Evolutionary conservation across 1,140 invertebrate species (phyloP).

Genomic region (Phymastichus coffea): DNA sequence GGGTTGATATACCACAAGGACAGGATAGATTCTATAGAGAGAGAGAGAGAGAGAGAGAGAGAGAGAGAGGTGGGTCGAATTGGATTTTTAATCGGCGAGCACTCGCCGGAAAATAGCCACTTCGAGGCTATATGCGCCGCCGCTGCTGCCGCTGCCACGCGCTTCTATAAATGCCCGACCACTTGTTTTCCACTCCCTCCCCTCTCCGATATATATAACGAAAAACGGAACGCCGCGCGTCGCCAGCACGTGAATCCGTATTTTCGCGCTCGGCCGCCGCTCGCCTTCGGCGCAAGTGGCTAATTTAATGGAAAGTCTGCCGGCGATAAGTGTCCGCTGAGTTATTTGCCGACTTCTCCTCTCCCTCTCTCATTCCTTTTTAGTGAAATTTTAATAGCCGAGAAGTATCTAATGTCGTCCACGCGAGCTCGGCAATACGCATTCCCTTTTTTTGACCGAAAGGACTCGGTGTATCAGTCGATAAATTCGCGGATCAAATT

Average conservation of each 20-base stretch:
- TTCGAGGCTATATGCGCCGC: slow-evolving; percentile 30
- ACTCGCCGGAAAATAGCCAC: slow-evolving; percentile 58
- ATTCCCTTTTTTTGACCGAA: too few species aligned
- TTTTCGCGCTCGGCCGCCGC: slow-evolving; percentile 17
- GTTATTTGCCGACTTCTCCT: too few species aligned
- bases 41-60: background rate
- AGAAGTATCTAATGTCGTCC: too few species aligned
- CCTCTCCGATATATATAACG: background rate
- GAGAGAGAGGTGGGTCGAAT: too few species aligned
- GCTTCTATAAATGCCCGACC: slow-evolving; percentile 46
- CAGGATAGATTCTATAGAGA: too few species aligned
- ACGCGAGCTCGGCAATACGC: too few species aligned
- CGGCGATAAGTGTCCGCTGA: background rate
- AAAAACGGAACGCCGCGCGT: background rate
- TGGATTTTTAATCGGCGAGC: slow-evolving; percentile 57
- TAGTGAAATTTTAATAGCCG: too few species aligned
- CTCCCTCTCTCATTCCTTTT: too few species aligned
- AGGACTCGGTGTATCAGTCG: slow-evolving; percentile 32
- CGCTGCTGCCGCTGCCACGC: slow-evolving; percentile 32
- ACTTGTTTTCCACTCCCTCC: slow-evolving; percentile 35
- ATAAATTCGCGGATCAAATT: slow-evolving; percentile 38
- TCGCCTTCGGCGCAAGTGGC: slow-evolving; percentile 18
- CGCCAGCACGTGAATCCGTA: slow-evolving; percentile 1
- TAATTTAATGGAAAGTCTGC: slow-evolving; percentile 19
- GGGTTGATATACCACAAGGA: too few species aligned